A percentile compares a stretch with the other conserved stretches of the same genome.
These are phyloP conservation scores for Oryctolagus cuniculus DNA, from an alignment of 2,113 vertebrate species.

Conservation along the genomic window mOryCun1.1 NC_091432.1:14756501-14757000, in stretches of 20 bases:
- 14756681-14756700: not conserved
- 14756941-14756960: not conserved
- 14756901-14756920: not conserved
- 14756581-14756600: rapidly evolving
- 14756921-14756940: not conserved
- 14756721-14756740: rapidly evolving
- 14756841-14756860: not conserved
- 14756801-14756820: not conserved
- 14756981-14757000: not conserved
- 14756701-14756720: not conserved
- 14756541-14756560: no score
- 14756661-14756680: rapidly evolving
- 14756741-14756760: not conserved
- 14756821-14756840: no score
- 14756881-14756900: no score
- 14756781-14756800: no score
- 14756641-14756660: not conserved
- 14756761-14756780: not conserved
- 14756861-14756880: not conserved
- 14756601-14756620: not conserved
- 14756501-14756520: not conserved
- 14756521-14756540: not conserved
- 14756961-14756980: not conserved
- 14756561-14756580: not conserved
- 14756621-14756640: not conserved